Conservation (phyloP, 2,113 vertebrate genomes). For the Patagioenas fasciata region DNA sequence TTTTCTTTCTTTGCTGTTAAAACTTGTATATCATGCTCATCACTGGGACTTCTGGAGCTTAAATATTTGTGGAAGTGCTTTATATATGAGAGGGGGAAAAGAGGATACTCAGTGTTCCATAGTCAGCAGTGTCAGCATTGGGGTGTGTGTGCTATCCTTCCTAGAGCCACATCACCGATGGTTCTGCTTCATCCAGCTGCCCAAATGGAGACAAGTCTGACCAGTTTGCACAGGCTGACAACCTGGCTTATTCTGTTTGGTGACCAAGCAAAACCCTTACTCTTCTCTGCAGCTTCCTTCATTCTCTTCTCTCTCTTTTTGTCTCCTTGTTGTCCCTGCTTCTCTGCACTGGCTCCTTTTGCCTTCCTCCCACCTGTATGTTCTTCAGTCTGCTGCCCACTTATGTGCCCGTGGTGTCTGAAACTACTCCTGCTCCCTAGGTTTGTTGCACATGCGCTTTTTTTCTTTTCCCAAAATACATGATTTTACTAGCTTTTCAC, state of each 20-base stretch:
- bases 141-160: neutral
- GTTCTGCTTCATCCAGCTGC: neutral
- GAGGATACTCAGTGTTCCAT: neutral
- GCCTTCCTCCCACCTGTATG: neutral
- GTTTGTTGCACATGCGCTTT: accelerated
- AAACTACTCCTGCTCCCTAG: neutral
- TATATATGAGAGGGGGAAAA: neutral
- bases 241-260: neutral
- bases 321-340: neutral
- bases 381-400: neutral
- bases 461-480: neutral
- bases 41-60: neutral
- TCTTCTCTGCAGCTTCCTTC: neutral
- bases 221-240: neutral
- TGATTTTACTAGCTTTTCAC: neutral
- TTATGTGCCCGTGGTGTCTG: neutral
- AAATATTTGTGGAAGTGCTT: neutral
- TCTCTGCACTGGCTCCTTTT: neutral
- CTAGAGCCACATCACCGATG: neutral
- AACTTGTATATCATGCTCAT: neutral
- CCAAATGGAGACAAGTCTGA: neutral
- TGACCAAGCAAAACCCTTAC: neutral
- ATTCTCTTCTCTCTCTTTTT: neutral
- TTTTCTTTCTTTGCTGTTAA: neutral
- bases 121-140: neutral